Conservation (phyloP, 2,113 vertebrate genomes). For the Siniperca chuatsi region DNA sequence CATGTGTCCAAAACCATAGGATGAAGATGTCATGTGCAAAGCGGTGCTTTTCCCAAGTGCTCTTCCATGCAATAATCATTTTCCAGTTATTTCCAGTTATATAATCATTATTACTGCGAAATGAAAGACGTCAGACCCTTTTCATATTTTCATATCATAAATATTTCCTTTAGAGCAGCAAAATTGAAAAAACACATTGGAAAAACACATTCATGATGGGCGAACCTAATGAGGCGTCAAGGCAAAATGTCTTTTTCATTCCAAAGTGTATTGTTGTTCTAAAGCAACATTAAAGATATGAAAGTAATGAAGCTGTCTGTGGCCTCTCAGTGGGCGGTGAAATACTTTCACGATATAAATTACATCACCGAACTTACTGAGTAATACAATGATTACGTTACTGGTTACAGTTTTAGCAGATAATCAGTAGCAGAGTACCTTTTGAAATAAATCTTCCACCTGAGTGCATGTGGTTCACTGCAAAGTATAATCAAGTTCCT, state of each 20-base stretch:
- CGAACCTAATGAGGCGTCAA: slow-evolving; percentile 50
- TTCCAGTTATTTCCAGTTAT: slow-evolving; percentile 54
- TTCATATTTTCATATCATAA: slow-evolving; percentile 48
- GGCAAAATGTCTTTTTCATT: slow-evolving; percentile 46
- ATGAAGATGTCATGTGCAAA: slow-evolving; percentile 36
- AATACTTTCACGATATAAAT: slow-evolving; percentile 13
- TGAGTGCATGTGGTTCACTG: slow-evolving; percentile 13
- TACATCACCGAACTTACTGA: slow-evolving; percentile 20
- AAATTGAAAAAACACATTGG: slow-evolving; percentile 25
- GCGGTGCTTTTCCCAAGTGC: not conserved
- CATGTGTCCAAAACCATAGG: slow-evolving; percentile 29
- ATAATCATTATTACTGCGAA: slow-evolving; percentile 47
- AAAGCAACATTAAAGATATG: slow-evolving; percentile 47
- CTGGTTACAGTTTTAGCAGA: slow-evolving; percentile 45
- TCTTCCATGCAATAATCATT: slow-evolving; percentile 50
- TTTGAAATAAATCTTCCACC: slow-evolving; percentile 39
- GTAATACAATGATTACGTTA: slow-evolving; percentile 26
- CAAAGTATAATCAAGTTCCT: slow-evolving; percentile 5
- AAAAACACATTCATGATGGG: slow-evolving; percentile 38
- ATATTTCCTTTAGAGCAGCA: slow-evolving; percentile 36
- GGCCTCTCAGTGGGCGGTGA: slow-evolving; percentile 29
- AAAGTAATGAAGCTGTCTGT: slow-evolving; percentile 36
- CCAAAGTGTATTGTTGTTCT: slow-evolving; percentile 45
- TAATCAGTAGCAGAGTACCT: slow-evolving; percentile 47
- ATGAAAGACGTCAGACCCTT: slow-evolving; percentile 41